Conservation (phyloP, 2,888 invertebrate species). For the Trilocha varians region DNA sequence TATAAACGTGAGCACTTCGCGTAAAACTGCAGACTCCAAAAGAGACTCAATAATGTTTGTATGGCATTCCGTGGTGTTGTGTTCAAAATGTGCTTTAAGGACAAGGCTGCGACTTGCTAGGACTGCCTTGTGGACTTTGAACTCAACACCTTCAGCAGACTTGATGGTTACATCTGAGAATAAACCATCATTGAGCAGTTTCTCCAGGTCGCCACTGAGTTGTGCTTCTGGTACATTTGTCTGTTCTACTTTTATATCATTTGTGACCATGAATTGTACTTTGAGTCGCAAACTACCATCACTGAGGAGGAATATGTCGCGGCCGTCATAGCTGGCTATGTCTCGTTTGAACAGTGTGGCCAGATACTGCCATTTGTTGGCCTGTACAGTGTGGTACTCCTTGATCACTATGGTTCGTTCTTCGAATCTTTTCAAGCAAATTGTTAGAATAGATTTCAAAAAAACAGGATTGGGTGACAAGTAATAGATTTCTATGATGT, state of each 20-base stretch:
- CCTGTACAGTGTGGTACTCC: conserved; percentile 56
- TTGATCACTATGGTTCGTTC: conserved; percentile 57
- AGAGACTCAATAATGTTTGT: conserved; percentile 56
- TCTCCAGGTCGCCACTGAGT: conserved; percentile 54
- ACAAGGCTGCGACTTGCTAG: conserved; percentile 58
- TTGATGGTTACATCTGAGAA: conserved; percentile 60
- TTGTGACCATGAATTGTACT: conserved; percentile 57
- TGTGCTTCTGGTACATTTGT: conserved; percentile 43
- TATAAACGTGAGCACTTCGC: conserved; percentile 54
- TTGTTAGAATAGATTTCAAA: conserved; percentile 50
- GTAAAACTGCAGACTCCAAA: conserved; percentile 49
- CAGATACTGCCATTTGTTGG: conserved; percentile 62
- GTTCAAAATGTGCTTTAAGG: conserved; percentile 59
- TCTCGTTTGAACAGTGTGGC: conserved; percentile 55
- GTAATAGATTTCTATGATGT: conserved; percentile 58
- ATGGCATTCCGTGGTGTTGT: conserved; percentile 53
- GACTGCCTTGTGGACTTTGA: conserved; percentile 57
- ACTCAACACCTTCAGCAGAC: conserved; percentile 51
- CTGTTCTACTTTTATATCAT: conserved; percentile 50
- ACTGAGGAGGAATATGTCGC: conserved; percentile 44
- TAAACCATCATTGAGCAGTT: conserved; percentile 44
- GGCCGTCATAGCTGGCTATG: conserved; percentile 42
- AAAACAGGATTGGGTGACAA: conserved; percentile 51
- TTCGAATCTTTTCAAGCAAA: conserved; percentile 55
- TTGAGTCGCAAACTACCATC: conserved; percentile 57